phyloP scores from a whole-genome alignment of 2,113 vertebrate genomes.

The Aspidoscelis tigris region DNA sequence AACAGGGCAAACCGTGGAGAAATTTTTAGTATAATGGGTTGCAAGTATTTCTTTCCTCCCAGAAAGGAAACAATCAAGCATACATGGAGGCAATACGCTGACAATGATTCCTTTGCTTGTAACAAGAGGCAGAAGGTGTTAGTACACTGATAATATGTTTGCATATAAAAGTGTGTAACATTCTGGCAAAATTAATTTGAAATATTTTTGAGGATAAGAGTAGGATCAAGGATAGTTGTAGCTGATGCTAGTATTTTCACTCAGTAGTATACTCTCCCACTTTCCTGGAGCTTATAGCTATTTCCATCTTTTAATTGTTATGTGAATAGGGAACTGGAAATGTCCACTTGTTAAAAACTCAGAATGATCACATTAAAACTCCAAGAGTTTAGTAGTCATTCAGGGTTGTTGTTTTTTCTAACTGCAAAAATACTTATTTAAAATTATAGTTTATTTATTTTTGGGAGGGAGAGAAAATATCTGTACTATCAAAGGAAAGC shows the following conservation, averaged over 20 bases:
- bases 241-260: too few species aligned
- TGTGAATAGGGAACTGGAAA: too few species aligned
- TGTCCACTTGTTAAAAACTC: neutral
- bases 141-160: neutral
- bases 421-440: neutral
- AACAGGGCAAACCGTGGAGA: accelerated
- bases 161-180: neutral
- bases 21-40: neutral
- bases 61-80: neutral
- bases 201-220: neutral
- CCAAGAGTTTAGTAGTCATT: neutral
- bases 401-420: neutral
- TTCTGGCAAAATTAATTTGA: neutral
- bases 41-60: neutral
- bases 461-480: neutral
- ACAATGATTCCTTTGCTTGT: neutral
- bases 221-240: neutral
- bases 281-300: too few species aligned
- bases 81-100: neutral
- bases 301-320: too few species aligned
- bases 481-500: neutral
- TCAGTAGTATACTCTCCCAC: too few species aligned
- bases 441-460: neutral
- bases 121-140: neutral
- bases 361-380: neutral